Evolutionary conservation across 2,113 vertebrate species (phyloP).

Genomic region (Mystacornis crossleyi): DNA sequence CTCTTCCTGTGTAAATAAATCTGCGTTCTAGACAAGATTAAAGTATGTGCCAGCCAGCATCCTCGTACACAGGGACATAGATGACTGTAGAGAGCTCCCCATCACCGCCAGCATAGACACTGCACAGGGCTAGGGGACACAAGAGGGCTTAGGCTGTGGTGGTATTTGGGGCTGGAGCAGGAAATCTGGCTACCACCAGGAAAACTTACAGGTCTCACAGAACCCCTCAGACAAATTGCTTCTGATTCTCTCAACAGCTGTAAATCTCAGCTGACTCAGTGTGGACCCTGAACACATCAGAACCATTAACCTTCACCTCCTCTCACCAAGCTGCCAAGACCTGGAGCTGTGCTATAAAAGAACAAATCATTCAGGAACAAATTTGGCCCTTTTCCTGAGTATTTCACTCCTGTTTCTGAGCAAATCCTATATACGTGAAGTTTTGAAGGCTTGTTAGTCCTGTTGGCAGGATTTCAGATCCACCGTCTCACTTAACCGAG

Average conservation of each 20-base stretch:
- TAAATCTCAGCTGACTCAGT: not conserved
- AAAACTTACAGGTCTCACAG: not conserved
- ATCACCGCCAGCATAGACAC: not conserved
- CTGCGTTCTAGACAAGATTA: not conserved
- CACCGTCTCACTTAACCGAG: not conserved
- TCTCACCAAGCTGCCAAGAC: not conserved
- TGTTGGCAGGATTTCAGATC: not conserved
- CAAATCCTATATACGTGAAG: not conserved
- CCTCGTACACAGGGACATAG: not conserved
- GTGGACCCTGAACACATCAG: rapidly evolving
- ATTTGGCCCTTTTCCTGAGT: not conserved
- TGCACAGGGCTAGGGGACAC: not conserved
- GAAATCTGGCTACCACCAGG: not conserved
- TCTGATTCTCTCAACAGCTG: not conserved
- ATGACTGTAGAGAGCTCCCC: not conserved
- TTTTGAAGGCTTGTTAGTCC: not conserved
- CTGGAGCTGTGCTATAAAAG: not conserved
- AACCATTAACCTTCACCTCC: not conserved
- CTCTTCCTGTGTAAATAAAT: not conserved
- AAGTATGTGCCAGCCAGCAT: not conserved
- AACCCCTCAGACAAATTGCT: not conserved
- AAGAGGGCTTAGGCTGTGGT: not conserved
- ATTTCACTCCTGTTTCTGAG: not conserved
- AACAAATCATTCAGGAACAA: not conserved
- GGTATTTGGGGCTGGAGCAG: not conserved